Base-by-base conservation (phyloP, 2,113 vertebrate genomes). In the Bostrychus sinensis region DNA sequence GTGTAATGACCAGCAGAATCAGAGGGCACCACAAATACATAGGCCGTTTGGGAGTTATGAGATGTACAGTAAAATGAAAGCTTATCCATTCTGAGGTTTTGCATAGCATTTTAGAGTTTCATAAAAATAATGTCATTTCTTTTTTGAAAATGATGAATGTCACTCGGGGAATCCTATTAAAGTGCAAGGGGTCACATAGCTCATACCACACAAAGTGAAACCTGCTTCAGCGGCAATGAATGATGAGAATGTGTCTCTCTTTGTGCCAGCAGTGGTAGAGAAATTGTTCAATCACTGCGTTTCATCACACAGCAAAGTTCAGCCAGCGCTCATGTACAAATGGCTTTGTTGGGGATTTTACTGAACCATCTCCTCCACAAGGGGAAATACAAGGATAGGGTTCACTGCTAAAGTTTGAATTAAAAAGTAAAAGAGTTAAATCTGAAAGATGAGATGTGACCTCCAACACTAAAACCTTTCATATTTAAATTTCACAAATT, bases 131-230 rank as follows among this genome's bases (percentile, higher is more conserved):
- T 61, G 69, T 41, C 42, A 37, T 50, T 54, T 72, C 1, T 56
- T 78, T 68, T 20, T 32, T 53, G 12, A 1, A 56, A 63, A 70
- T 55, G 62, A 75, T 61, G 64, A 59, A 74, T 78, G 25, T 55
- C 57, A 28, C 11, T 53, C 50, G 7, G 11, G 45, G 60, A 77
- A 65, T 22, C 22, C 39, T 13, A 62, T 62, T 66, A 59, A 64
- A 60, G 45, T 19, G 32, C 4, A 28, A 26, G 17, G n/a, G 38
- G 53, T 22, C 36, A 30, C 26, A 62, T 37, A 60, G n/a, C 38
- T 62, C 62, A 70, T 11, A 6, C n/a, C n/a, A 48, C 45, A 57
- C 13, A 63, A 72, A 78, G n/a, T 23, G 36, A 60, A 77, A 55
- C 19, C 36, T 59, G 28, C 57, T 71, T 25, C 63, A 43, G 36